Conservation (phyloP, 2,113 vertebrate species). For the Epinephelus fuscoguttatus region DNA sequence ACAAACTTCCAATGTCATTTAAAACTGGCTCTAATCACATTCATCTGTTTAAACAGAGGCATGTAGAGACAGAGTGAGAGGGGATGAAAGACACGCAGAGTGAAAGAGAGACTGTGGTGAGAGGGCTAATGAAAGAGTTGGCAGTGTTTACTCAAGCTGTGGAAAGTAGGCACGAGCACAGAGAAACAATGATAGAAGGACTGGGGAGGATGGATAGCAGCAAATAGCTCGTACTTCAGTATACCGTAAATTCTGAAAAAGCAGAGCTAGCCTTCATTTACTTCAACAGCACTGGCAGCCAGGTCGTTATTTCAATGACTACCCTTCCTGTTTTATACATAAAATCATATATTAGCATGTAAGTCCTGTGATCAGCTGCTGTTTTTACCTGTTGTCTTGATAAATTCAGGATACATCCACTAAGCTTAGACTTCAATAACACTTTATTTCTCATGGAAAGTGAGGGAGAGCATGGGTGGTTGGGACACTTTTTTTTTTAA, state of each 20-base stretch:
- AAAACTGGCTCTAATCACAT: conserved; percentile 75
- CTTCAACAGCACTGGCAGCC: neutral
- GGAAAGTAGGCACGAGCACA: conserved; percentile 64
- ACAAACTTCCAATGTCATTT: conserved; percentile 77
- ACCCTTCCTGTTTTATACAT: neutral
- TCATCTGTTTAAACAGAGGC: conserved; percentile 77
- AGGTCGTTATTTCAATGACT: neutral
- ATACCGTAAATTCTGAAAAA: conserved; percentile 23
- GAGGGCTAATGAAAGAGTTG: conserved; percentile 71
- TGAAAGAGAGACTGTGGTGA: conserved; percentile 63
- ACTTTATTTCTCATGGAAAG: no score
- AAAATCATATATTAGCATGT: neutral
- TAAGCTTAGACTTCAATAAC: no score
- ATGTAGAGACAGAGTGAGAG: conserved; percentile 59
- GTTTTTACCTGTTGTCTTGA: neutral
- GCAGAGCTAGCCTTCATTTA: conserved; percentile 10
- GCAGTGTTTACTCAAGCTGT: conserved; percentile 71
- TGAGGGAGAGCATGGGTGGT: no score
- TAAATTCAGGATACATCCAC: no score
- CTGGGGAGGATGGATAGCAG: conserved; percentile 31
- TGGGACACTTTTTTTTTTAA: no score
- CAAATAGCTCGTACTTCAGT: conserved; percentile 14
- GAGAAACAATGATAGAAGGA: conserved; percentile 50
- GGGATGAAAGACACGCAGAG: conserved; percentile 68
- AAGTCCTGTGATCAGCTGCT: neutral